phyloP scores from a whole-genome alignment of 1,140 invertebrate genomes.

The Coptotermes formosanus region DNA sequence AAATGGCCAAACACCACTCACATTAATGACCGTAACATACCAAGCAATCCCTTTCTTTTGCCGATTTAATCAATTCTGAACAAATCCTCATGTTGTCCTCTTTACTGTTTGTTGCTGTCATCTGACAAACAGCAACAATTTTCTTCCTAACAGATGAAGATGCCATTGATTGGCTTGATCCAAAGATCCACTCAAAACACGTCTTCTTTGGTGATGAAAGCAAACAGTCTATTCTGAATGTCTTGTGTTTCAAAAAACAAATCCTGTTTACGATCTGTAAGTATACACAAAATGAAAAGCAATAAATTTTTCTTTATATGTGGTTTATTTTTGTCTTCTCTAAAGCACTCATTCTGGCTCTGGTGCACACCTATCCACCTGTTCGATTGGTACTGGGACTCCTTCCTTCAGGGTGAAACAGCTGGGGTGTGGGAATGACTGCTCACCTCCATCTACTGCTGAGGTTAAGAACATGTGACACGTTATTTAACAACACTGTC shows the following conservation, averaged over 20 bases:
- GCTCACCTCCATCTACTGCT: too few relatives aligned
- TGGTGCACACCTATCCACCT: too few relatives aligned
- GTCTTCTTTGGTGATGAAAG: not conserved
- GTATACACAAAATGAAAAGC: not conserved
- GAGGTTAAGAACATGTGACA: too few relatives aligned
- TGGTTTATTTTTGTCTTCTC: too few relatives aligned
- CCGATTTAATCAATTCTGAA: constrained; percentile 1
- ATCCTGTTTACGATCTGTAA: not conserved
- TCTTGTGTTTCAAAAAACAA: not conserved
- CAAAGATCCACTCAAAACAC: not conserved
- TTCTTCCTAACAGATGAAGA: not conserved
- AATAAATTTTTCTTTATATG: too few relatives aligned
- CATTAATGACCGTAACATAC: not conserved
- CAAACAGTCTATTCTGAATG: not conserved
- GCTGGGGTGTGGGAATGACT: too few relatives aligned
- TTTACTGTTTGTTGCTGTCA: constrained; percentile 4
- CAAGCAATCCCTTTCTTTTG: not conserved
- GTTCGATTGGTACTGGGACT: too few relatives aligned
- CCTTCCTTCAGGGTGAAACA: too few relatives aligned
- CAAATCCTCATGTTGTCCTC: not conserved
- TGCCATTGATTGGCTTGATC: not conserved
- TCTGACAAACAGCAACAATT: not conserved
- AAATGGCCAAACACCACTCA: too few relatives aligned
- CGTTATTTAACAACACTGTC: too few relatives aligned
- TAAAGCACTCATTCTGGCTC: too few relatives aligned